Evolutionary conservation across 1,140 invertebrate genomes (phyloP), one percentile per base, ranked within the genome.

Genomic region (Magallana gigas): DNA sequence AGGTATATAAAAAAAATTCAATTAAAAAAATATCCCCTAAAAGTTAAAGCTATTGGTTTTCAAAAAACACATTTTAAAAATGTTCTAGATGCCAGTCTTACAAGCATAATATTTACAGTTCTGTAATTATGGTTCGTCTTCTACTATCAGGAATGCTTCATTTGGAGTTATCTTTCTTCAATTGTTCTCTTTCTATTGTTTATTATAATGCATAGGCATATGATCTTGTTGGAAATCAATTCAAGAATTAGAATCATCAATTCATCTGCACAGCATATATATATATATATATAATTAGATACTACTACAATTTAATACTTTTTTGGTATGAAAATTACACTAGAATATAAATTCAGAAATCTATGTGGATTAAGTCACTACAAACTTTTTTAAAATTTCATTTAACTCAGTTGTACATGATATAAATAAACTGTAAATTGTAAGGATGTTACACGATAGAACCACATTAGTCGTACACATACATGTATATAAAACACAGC

Each of bases 21-120:
- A 76, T 76, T 76, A 76, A 76, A 48, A 76, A 48, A 76, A 29
- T 9, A 76, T 29, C 36, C 36, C 23, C 23, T 29, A 76, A 76
- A 29, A 29, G 68, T 76, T 76, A 76, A 76, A 76, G 68, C 68
- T 76, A 76, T 76, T 76, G 29, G 68, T 76, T 29, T 29, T 29
- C 23, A 76, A 76, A 76, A 76, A 76, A 5, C 3, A 48, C 36
- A 48, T 1, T 48, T 48, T 9, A 36, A 12, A 36, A 76, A 76
- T 29, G 12, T 76, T n/a, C 60, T 62, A 62, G 60, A 16, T 62
- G 60, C 60, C 60, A 62, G 12, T 76, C 36, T 11, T 76, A 29
- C 68, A 76, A 76, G 68, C 68, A 36, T 76, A 29, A 11, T 36
- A 76, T 76, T 36, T 76, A 36, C 68, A 76, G 36, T 76, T 76